Evolutionary conservation across 1,140 invertebrate species (phyloP).

Genomic region (Wiebesia pumilae): DNA sequence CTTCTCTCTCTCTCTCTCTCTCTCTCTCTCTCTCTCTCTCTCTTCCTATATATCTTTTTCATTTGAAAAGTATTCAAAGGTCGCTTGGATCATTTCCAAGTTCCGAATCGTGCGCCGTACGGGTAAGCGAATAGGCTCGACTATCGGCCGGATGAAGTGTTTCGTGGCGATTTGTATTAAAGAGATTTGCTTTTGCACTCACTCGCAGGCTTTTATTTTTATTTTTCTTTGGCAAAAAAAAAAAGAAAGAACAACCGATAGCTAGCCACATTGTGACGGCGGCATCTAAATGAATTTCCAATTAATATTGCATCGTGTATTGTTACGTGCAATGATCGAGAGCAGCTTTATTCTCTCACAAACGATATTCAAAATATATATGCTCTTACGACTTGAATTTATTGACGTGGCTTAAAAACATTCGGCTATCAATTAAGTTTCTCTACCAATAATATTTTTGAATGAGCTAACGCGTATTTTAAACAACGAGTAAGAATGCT

Average conservation of each 20-base stretch:
- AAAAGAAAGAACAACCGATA: background rate
- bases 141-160: slow-evolving; percentile 46
- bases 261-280: slow-evolving; percentile 15
- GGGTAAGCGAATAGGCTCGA: slow-evolving; percentile 47
- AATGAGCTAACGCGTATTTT: no score
- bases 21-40: slow-evolving; percentile 44
- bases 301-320: slow-evolving; percentile 42
- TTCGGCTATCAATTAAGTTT: no score
- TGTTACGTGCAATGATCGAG: slow-evolving; percentile 38
- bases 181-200: background rate
- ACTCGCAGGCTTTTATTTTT: background rate
- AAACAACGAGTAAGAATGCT: background rate
- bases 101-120: slow-evolving; percentile 67
- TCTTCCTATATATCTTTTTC: slow-evolving; percentile 51
- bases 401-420: background rate
- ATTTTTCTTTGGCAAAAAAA: background rate
- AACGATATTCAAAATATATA: slow-evolving; percentile 1
- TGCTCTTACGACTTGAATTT: background rate
- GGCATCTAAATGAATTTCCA: slow-evolving; percentile 27
- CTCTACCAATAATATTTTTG: background rate
- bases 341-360: slow-evolving; percentile 21
- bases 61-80: slow-evolving; percentile 70
- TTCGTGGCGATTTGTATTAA: slow-evolving; percentile 52
- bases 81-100: slow-evolving; percentile 72
- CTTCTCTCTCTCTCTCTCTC: slow-evolving; percentile 25